Evolutionary conservation across 2,113 vertebrate genomes (phyloP).

Genomic region (Neodon shergylaensis): DNA sequence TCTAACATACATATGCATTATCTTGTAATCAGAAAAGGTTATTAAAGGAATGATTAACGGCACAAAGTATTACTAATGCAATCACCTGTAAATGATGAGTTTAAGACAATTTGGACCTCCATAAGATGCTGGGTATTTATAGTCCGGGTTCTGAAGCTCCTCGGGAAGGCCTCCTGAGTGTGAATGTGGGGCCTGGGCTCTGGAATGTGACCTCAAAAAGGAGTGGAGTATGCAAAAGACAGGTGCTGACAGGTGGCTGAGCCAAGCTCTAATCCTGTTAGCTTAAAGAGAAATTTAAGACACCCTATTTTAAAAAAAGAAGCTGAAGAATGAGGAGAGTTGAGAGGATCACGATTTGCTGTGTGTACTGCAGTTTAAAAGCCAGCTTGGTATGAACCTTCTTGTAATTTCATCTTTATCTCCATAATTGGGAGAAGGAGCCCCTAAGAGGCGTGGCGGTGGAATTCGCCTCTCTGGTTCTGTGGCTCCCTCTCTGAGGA

Average conservation of each 20-base stretch:
- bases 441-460: neutral
- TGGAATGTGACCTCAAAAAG: neutral
- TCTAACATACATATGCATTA: neutral
- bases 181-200: neutral
- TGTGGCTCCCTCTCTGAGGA: neutral
- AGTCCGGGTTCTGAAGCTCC: neutral
- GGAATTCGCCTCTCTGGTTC: neutral
- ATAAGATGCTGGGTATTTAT: neutral
- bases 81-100: slow-evolving; percentile 1
- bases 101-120: neutral
- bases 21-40: slow-evolving; percentile 23
- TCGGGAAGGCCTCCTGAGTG: neutral
- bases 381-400: neutral
- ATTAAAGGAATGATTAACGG: slow-evolving; percentile 40
- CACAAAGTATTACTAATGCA: slow-evolving; percentile 4
- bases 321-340: fast-evolving
- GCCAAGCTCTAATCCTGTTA: neutral
- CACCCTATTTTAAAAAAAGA: neutral
- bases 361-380: neutral
- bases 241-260: neutral
- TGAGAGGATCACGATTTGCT: neutral
- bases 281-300: slow-evolving; percentile 3
- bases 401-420: neutral
- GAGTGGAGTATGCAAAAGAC: neutral
- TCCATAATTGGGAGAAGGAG: neutral